Evolutionary conservation across 2,888 invertebrate species (phyloP).

Genomic region (Drosophila mulleri): DNA sequence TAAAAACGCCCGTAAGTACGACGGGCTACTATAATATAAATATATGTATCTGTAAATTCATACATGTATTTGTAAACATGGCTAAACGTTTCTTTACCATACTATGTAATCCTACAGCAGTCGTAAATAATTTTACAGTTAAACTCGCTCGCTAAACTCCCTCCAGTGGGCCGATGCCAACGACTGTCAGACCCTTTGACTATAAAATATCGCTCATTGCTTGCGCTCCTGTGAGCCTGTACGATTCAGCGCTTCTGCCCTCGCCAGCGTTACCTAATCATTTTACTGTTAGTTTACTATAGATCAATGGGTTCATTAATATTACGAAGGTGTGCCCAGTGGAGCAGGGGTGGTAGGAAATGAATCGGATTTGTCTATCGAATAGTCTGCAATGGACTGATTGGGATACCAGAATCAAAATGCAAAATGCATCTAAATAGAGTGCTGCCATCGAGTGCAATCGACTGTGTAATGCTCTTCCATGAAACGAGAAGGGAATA

Average conservation of each 20-base stretch:
- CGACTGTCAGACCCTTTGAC: constrained; percentile 61
- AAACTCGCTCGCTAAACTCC: constrained; percentile 39
- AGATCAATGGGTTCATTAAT: constrained; percentile 36
- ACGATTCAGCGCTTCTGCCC: constrained; percentile 34
- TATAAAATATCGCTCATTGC: constrained; percentile 74
- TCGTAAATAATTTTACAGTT: constrained; percentile 77
- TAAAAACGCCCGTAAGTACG: constrained; percentile 44
- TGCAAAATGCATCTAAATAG: too few relatives aligned
- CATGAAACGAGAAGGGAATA: too few relatives aligned
- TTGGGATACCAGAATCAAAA: background rate
- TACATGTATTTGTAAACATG: constrained; percentile 60
- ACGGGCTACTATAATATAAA: constrained; percentile 33
- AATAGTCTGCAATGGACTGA: background rate
- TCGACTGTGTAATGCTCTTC: too few relatives aligned
- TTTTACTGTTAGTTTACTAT: constrained; percentile 56
- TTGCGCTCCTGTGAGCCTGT: constrained; percentile 37
- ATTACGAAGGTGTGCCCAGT: constrained; percentile 28
- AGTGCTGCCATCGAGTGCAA: too few relatives aligned
- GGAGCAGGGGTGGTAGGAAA: constrained; percentile 8
- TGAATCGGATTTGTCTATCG: constrained; percentile 50
- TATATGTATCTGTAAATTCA: constrained; percentile 43
- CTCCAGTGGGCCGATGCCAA: constrained; percentile 27
- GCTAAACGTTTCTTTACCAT: constrained; percentile 61
- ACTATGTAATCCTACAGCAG: constrained; percentile 73
- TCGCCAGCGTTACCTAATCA: constrained; percentile 63